Evolutionary conservation across 2,888 invertebrate species (phyloP).

Genomic region (Hipparchia sbordonii): DNA sequence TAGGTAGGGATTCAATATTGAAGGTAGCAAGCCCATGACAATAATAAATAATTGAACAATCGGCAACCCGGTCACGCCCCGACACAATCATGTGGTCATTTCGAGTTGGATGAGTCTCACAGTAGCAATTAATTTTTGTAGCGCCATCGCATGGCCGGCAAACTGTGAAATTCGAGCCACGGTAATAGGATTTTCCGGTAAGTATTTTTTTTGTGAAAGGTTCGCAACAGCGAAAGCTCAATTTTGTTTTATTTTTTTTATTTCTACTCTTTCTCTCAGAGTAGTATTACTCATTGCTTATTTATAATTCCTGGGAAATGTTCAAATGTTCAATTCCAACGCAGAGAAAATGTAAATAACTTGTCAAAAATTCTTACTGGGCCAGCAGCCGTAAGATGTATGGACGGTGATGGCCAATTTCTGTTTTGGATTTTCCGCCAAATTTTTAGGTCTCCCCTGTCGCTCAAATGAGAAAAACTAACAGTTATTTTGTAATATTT

Average conservation of each 20-base stretch:
- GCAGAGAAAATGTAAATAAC: too few relatives aligned
- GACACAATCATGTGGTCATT: slow-evolving; percentile 21
- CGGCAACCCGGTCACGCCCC: slow-evolving; percentile 24
- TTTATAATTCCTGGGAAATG: too few relatives aligned
- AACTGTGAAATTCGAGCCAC: slow-evolving; percentile 17
- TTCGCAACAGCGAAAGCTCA: neutral
- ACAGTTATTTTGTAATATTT: too few relatives aligned
- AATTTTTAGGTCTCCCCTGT: too few relatives aligned
- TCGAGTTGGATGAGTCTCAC: slow-evolving; percentile 20
- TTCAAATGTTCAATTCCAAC: too few relatives aligned
- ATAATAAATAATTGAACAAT: neutral
- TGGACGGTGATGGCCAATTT: too few relatives aligned
- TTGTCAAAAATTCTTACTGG: too few relatives aligned
- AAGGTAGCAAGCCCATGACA: neutral
- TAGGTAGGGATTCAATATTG: neutral
- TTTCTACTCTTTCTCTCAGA: too few relatives aligned
- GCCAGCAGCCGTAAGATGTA: too few relatives aligned
- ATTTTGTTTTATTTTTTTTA: neutral
- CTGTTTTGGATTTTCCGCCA: too few relatives aligned
- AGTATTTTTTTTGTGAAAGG: slow-evolving; percentile 11
- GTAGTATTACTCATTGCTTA: too few relatives aligned
- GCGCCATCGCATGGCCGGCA: slow-evolving; percentile 20
- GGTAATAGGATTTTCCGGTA: slow-evolving; percentile 22
- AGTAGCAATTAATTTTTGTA: slow-evolving; percentile 33
- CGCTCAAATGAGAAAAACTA: too few relatives aligned